Conservation (phyloP, 2,797 vertebrate species). For the Ptychadena robeensis region DNA sequence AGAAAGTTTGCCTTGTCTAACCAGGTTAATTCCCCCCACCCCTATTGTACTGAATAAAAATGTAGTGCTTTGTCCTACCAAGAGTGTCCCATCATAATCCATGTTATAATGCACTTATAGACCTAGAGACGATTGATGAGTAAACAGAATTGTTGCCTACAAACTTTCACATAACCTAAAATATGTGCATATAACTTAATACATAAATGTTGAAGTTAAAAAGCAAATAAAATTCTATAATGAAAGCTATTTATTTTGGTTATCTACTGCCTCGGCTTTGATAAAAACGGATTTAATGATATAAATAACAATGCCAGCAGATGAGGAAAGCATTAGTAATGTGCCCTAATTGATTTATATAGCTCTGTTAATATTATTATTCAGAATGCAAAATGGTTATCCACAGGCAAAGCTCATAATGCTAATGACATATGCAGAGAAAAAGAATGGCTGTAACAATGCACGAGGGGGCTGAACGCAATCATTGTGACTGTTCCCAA, state of each 20-base stretch:
- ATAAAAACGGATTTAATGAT: conserved; percentile 19
- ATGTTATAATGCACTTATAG: not conserved
- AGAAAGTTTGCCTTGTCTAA: no score
- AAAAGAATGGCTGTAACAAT: conserved; percentile 41
- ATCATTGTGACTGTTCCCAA: conserved; percentile 8
- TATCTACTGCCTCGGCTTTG: conserved; percentile 1
- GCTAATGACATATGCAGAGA: conserved; percentile 27
- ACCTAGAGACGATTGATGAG: not conserved
- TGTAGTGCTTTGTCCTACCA: no score
- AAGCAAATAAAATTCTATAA: conserved; percentile 10
- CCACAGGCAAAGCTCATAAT: conserved; percentile 35
- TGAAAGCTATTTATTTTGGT: not conserved
- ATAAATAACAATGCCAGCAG: conserved; percentile 16
- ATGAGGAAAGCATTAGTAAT: conserved; percentile 32
- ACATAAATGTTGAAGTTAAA: not conserved
- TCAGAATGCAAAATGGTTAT: conserved; percentile 14
- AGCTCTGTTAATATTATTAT: conserved; percentile 14
- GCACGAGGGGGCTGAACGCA: not conserved
- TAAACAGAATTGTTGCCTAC: not conserved
- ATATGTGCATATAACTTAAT: not conserved
- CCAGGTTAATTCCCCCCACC: no score
- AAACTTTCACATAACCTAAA: not conserved
- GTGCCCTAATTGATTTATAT: conserved; percentile 31
- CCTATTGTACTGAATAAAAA: no score
- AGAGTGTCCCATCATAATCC: not conserved